Percentiles rank a stretch among this genome's conserved stretches.
Conservation (phyloP, 2,797 vertebrate genomes). For the Peromyscus attwateri region DNA sequence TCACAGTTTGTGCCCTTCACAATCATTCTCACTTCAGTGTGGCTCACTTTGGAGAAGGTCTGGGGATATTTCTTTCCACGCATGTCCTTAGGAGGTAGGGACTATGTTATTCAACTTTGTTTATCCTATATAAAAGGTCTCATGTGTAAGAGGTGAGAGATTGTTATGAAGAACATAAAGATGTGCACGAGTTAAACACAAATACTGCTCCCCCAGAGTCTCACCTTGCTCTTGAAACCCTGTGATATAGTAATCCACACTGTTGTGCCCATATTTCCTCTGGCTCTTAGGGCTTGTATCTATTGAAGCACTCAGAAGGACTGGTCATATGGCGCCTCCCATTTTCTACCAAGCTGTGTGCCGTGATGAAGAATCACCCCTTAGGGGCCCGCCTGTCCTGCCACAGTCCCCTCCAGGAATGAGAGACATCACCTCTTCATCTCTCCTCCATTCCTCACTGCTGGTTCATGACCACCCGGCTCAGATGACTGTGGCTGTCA, state of each 20-base stretch:
- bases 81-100: not conserved
- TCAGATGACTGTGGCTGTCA: slow-evolving; percentile 67
- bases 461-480: not conserved
- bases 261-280: not conserved
- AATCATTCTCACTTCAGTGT: not conserved
- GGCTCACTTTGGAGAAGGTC: not conserved
- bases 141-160: not conserved
- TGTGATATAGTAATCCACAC: not conserved
- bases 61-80: not conserved
- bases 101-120: not conserved
- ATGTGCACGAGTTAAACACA: not conserved
- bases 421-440: not conserved
- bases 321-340: not conserved
- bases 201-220: not conserved
- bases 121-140: not conserved
- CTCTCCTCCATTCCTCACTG: not conserved
- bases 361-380: not conserved
- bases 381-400: not conserved
- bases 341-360: not conserved
- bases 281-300: slow-evolving; percentile 19
- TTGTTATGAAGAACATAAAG: not conserved
- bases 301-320: not conserved
- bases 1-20: not conserved
- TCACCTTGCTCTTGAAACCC: not conserved
- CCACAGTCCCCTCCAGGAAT: not conserved